Percentiles rank a stretch among this genome's conserved stretches.
phyloP scores from a whole-genome alignment of 2,888 invertebrate genomes.

The Oligia strigilis region DNA sequence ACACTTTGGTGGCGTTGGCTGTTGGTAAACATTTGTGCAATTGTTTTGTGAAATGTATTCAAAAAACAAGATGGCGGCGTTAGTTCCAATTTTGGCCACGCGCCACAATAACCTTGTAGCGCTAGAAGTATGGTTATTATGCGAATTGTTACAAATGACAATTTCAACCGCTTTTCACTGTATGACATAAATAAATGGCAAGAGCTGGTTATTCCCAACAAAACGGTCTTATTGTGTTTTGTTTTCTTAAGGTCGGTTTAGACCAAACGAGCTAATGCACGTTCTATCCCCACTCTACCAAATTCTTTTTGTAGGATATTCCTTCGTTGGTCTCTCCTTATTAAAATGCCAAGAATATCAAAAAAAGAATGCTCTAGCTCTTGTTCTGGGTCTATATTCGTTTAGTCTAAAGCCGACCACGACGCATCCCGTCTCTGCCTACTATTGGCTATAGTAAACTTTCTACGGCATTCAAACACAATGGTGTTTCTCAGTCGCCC shows the following conservation, averaged over 20 bases:
- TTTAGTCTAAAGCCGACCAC: no score
- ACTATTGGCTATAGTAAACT: slow-evolving; percentile 68
- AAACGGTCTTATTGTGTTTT: background rate
- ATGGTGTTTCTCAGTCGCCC: slow-evolving; percentile 78
- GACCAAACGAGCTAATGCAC: no score
- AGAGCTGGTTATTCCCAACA: background rate
- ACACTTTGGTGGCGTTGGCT: background rate
- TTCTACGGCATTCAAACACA: slow-evolving; percentile 74
- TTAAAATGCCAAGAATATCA: no score
- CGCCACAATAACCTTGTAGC: background rate
- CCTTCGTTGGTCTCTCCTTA: no score
- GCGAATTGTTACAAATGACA: background rate
- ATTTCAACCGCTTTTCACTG: background rate
- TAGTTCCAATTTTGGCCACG: background rate
- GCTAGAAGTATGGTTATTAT: background rate
- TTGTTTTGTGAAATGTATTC: background rate
- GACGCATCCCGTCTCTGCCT: background rate
- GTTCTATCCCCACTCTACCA: no score
- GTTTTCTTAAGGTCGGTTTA: background rate
- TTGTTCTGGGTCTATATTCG: no score
- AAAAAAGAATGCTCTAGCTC: no score
- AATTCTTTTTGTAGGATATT: no score
- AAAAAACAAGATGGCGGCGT: background rate
- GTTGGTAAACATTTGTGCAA: background rate
- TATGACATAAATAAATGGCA: background rate